Conservation (phyloP, 2,888 invertebrate genomes). For the Drosophila fungiperda region DNA sequence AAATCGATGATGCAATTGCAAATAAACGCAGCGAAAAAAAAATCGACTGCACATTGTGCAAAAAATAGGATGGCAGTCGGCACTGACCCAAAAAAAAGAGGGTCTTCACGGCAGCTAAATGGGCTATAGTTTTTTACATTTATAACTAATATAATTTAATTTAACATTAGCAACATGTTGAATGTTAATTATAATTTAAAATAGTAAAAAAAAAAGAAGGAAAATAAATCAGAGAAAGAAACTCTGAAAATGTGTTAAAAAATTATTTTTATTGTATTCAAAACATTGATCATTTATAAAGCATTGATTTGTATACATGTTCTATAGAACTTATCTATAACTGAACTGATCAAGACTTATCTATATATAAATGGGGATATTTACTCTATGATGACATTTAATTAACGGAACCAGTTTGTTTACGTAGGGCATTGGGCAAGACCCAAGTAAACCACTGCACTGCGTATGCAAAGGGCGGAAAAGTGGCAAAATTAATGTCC, state of each 20-base stretch:
- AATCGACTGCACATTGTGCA: conserved; percentile 51
- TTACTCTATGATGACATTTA: neutral
- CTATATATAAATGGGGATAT: neutral
- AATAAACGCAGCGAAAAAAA: conserved; percentile 67
- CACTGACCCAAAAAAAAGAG: neutral
- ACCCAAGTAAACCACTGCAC: conserved; percentile 33
- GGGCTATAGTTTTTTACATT: neutral
- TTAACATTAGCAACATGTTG: neutral
- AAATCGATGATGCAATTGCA: conserved; percentile 82
- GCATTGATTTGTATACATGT: neutral
- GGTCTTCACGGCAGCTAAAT: conserved; percentile 14
- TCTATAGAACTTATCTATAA: neutral
- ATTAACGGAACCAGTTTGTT: neutral
- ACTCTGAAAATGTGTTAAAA: neutral
- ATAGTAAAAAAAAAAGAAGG: accelerated
- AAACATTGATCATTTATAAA: neutral
- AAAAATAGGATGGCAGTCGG: conserved; percentile 25
- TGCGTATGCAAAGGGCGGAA: conserved; percentile 47
- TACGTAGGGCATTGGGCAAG: conserved; percentile 31
- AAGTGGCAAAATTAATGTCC: conserved; percentile 71
- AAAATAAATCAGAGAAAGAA: neutral
- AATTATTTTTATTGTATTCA: neutral
- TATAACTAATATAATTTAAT: neutral
- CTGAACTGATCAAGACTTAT: neutral
- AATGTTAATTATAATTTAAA: neutral